These are phyloP conservation scores for Phoxinus dragarum DNA, from an alignment of 2,797 vertebrate species.

Conservation along the genomic window DNA sequence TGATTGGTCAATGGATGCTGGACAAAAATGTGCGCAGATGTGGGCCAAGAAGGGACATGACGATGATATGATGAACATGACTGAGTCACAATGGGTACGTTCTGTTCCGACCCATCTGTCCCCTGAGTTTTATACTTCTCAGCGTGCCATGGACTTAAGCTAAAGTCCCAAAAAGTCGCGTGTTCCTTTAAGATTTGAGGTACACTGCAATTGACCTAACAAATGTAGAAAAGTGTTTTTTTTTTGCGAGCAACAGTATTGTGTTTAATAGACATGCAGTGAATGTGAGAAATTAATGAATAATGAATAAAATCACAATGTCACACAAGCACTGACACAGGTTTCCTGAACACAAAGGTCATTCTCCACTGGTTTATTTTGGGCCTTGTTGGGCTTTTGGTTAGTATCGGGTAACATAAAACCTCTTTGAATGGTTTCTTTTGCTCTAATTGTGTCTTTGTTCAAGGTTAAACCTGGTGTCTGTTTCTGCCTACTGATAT, in stretches of 20 bases:
- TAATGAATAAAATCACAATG: background rate
- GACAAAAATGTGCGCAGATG: slow-evolving; percentile 12
- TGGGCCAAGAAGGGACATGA: slow-evolving; percentile 26
- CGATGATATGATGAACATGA: slow-evolving; percentile 33
- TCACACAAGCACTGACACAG: background rate
- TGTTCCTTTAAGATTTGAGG: too few relatives aligned
- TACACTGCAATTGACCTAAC: background rate
- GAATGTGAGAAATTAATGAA: background rate
- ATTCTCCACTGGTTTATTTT: slow-evolving; percentile 8
- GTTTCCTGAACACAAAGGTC: slow-evolving; percentile 17
- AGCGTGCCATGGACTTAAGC: background rate
- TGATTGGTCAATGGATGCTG: background rate
- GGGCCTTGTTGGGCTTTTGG: background rate
- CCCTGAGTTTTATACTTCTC: slow-evolving; percentile 13
- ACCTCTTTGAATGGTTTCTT: background rate
- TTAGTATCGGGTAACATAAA: slow-evolving; percentile 23
- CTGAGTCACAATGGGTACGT: slow-evolving; percentile 55
- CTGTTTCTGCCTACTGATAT: background rate
- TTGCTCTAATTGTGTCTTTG: background rate
- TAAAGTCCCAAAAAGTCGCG: too few relatives aligned
- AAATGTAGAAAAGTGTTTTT: background rate
- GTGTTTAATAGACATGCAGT: background rate
- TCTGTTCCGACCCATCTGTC: slow-evolving; percentile 54
- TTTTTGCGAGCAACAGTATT: background rate
- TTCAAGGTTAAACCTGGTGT: slow-evolving; percentile 31